Evolutionary conservation across 2,797 vertebrate species (phyloP).

Genomic region (Halcyon leucocephala): DNA sequence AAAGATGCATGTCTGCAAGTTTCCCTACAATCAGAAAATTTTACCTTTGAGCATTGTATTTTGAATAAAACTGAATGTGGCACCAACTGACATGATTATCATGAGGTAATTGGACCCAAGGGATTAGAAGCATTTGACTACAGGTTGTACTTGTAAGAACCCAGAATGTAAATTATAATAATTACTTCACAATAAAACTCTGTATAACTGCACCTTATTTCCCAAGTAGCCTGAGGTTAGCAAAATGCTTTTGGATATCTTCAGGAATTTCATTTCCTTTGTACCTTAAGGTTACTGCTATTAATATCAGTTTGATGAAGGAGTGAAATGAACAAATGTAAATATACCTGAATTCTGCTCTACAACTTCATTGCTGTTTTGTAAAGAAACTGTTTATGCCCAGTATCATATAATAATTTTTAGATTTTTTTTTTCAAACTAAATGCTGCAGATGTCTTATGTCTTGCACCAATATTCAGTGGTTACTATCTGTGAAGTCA

Average conservation of each 20-base stretch:
- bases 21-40: background rate
- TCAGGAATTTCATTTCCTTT: background rate
- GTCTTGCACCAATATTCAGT: background rate
- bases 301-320: constrained; percentile 1
- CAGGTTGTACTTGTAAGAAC: background rate
- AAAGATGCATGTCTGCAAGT: background rate
- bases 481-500: background rate
- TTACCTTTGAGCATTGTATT: background rate
- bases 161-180: constrained; percentile 14
- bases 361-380: background rate
- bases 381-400: background rate
- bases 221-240: constrained; percentile 6
- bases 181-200: constrained; percentile 10
- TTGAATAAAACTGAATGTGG: background rate
- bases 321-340: constrained; percentile 10
- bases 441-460: background rate
- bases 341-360: background rate
- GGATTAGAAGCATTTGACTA: constrained; percentile 15
- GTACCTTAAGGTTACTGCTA: background rate
- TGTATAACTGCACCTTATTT: background rate
- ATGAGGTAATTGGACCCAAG: constrained; percentile 38
- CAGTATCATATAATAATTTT: background rate
- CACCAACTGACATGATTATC: constrained; percentile 2
- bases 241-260: constrained; percentile 26
- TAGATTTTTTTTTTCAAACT: background rate